Conservation (phyloP, 2,113 vertebrate species). For the Bettongia penicillata region DNA sequence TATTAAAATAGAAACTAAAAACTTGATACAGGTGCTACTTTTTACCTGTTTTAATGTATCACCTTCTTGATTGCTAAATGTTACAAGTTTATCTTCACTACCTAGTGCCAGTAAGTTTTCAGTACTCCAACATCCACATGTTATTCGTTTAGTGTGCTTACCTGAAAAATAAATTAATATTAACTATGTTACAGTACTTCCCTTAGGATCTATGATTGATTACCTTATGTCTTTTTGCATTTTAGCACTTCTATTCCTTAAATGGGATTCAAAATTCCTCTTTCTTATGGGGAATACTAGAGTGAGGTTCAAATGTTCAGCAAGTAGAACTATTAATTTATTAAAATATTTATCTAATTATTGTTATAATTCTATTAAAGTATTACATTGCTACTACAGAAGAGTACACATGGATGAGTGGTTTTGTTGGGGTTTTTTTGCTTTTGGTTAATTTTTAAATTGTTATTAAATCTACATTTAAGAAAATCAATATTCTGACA, state of each 20-base stretch:
- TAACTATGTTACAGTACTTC: background rate
- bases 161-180: slow-evolving; percentile 85
- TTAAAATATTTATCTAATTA: too few species aligned
- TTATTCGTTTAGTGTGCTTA: slow-evolving; percentile 96
- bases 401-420: background rate
- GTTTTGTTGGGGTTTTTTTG: background rate
- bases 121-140: slow-evolving; percentile 95
- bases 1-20: background rate
- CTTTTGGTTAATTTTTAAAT: background rate
- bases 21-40: background rate
- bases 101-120: slow-evolving; percentile 96
- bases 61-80: slow-evolving; percentile 96
- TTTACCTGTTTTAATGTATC: slow-evolving; percentile 96
- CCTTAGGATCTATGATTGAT: background rate
- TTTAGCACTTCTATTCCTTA: slow-evolving; percentile 24
- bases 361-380: too few species aligned
- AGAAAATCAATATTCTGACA: slow-evolving; percentile 45
- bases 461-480: background rate
- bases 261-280: background rate
- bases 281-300: background rate
- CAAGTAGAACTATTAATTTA: background rate
- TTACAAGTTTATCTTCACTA: slow-evolving; percentile 94
- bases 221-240: background rate
- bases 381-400: background rate
- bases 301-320: background rate